Evolutionary conservation across 2,113 vertebrate species (phyloP).

Genomic region (Syngnathoides biaculeatus): DNA sequence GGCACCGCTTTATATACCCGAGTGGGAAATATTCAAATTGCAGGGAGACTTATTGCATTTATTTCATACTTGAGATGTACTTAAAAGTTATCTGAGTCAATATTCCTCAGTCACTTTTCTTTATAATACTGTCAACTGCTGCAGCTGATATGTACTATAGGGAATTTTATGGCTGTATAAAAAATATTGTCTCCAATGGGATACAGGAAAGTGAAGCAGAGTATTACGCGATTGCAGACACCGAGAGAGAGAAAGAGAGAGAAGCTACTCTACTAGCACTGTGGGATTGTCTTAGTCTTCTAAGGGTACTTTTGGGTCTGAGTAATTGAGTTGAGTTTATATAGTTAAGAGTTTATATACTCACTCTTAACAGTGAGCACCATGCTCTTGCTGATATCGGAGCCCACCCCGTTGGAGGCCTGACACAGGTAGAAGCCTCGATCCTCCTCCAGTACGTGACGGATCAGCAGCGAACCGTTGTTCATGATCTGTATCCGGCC

Average conservation of each 20-base stretch:
- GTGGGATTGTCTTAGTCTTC: neutral
- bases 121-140: neutral
- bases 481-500: slow-evolving; percentile 96
- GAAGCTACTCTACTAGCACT: neutral
- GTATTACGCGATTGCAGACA: too few species aligned
- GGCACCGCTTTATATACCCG: too few species aligned
- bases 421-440: slow-evolving; percentile 97
- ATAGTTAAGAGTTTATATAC: slow-evolving; percentile 49
- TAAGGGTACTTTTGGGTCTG: neutral
- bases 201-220: neutral
- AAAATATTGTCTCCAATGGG: neutral
- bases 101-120: neutral
- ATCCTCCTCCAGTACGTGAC: slow-evolving; percentile 95
- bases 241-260: too few species aligned
- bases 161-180: neutral
- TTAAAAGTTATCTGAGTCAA: neutral
- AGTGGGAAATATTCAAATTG: too few species aligned
- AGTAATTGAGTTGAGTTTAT: neutral
- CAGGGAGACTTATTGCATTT: too few species aligned
- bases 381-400: slow-evolving; percentile 99
- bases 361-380: slow-evolving; percentile 97
- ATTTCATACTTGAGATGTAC: too few species aligned
- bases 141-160: neutral
- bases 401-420: slow-evolving; percentile 97
- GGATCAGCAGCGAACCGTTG: slow-evolving; percentile 94